A percentile compares a stretch with the other conserved stretches of the same genome.
Conservation (phyloP, 2,797 vertebrate genomes). For the Coluber constrictor region DNA sequence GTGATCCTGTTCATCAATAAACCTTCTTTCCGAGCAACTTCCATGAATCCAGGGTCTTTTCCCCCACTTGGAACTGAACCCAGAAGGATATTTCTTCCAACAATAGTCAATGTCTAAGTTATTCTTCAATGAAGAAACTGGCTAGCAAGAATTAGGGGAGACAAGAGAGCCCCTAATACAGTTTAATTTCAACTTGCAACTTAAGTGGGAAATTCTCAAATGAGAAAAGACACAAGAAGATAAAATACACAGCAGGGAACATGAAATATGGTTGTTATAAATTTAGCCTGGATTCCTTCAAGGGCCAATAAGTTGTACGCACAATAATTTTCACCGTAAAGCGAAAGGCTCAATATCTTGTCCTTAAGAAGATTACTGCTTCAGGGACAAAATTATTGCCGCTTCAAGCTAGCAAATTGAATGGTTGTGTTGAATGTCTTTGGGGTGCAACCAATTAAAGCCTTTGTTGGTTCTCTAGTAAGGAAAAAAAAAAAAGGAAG, state of each 20-base stretch:
- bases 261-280: neutral
- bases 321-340: neutral
- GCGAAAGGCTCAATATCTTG: neutral
- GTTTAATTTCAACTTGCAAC: neutral
- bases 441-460: neutral
- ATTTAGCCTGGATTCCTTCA: neutral
- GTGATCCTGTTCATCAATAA: too few relatives aligned
- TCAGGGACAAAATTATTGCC: neutral
- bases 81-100: too few relatives aligned
- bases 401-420: neutral
- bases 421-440: neutral
- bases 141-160: neutral
- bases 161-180: neutral
- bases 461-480: neutral
- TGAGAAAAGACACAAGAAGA: neutral
- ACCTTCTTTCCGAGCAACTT: too few relatives aligned
- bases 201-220: neutral
- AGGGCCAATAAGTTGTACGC: neutral
- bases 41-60: too few relatives aligned
- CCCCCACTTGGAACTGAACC: too few relatives aligned
- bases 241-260: neutral
- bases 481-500: neutral
- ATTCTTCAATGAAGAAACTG: neutral
- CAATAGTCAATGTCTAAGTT: neutral
- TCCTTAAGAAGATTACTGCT: neutral